Evolutionary conservation across 2,797 vertebrate species (phyloP).

Genomic region (Taenioides sp.): DNA sequence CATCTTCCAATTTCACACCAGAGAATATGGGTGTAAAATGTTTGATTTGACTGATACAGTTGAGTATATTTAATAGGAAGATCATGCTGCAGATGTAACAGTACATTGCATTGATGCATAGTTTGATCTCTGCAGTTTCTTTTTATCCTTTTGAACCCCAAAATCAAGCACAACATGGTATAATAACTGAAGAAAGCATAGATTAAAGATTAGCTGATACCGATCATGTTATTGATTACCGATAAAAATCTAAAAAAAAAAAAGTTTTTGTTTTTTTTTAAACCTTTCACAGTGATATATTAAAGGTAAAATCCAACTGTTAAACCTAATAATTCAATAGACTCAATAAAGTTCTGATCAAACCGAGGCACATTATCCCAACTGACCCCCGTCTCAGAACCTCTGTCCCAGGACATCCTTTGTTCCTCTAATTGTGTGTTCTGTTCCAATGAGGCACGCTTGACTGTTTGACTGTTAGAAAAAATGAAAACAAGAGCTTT

Average conservation of each 20-base stretch:
- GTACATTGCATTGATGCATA: background rate
- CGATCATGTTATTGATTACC: too few relatives aligned
- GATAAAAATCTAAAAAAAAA: background rate
- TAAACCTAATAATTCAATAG: background rate
- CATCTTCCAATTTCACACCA: background rate
- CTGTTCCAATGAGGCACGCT: background rate
- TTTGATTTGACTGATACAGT: background rate
- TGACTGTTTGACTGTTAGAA: too few relatives aligned
- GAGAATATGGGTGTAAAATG: background rate
- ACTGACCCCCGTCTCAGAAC: slow-evolving; percentile 19
- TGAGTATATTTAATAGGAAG: background rate
- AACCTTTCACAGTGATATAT: background rate
- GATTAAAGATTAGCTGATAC: too few relatives aligned
- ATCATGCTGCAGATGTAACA: background rate
- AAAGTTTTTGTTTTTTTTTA: background rate
- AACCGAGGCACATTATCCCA: background rate
- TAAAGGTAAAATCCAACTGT: background rate
- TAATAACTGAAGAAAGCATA: too few relatives aligned
- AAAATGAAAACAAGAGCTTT: too few relatives aligned
- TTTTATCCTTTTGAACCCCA: background rate
- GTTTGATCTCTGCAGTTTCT: background rate
- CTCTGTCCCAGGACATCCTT: slow-evolving; percentile 3
- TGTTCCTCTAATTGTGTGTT: slow-evolving; percentile 4
- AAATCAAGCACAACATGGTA: background rate
- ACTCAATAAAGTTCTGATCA: slow-evolving; percentile 8